Base-by-base conservation (phyloP, 2,797 vertebrate genomes). In the Karalla daura region DNA sequence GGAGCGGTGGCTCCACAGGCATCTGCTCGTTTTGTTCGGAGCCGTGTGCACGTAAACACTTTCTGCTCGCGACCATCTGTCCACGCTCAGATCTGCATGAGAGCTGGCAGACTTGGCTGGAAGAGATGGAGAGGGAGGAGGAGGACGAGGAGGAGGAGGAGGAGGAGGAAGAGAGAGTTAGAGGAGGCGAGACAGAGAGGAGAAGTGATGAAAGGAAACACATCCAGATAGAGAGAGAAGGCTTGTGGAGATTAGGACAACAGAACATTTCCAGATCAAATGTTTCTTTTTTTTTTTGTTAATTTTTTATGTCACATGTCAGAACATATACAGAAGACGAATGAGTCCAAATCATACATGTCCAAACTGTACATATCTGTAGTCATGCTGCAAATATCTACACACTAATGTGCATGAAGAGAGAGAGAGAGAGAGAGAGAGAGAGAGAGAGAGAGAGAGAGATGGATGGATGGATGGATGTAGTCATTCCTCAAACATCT, bases 1-100 rank as follows among this genome's bases (percentile, higher is more conserved):
- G 59, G 51, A 69, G 86, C 76, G 66, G 72, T 73, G 35, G 86
- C 88, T 87, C 86, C 50, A 79, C 75, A 70, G 86, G 88, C 91
- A 91, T 91, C 91, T 93, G 90, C 84, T 91, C 79, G 44, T 87
- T 88, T 87, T 86, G 87, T 86, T 78, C 24, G 75, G 77, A 87
- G 79, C 83, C 14, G 83, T 69, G 73, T 71, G 80, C 73, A 75
- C 83, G 88, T 87, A 88, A 91, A 91, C 88, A 90, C 80, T 80
- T 87, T 86, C 37, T 51, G 70, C 81, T 88, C 65, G 4, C 46
- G 30, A 86, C 89, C 91, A 93, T 93, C 91, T 93, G 91, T 88
- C 83, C 80, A 33, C 15, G 71, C 84, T 87, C 87, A 79, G 80
- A 85, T 86, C 84, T 79, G 85, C 68, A 76, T 65, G 81, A 72